Evolutionary conservation across 2,113 vertebrate genomes (phyloP).

Genomic region (Forbesichthys agassizii): DNA sequence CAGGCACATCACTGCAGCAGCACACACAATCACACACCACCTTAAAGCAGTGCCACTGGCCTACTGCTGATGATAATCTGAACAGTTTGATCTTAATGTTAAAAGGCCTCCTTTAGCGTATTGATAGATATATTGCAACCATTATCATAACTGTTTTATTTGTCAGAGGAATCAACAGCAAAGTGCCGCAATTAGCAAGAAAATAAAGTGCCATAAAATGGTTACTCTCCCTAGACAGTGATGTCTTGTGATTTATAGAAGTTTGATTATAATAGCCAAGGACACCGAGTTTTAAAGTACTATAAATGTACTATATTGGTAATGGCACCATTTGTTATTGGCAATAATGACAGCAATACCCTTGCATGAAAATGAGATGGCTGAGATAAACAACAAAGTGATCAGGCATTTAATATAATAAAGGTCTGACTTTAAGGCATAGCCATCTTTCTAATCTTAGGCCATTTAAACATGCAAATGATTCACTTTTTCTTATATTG

Average conservation of each 20-base stretch:
- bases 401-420: constrained; percentile 10
- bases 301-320: constrained; percentile 1
- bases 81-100: constrained; percentile 6
- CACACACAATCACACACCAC: constrained; percentile 31
- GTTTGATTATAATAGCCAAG: constrained; percentile 21
- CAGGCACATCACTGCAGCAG: constrained; percentile 23
- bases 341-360: constrained; percentile 32
- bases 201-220: constrained; percentile 33
- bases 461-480: no score
- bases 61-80: constrained; percentile 20
- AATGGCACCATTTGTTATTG: constrained; percentile 29
- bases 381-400: constrained; percentile 33
- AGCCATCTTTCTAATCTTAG: not conserved
- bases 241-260: constrained; percentile 24
- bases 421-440: not conserved
- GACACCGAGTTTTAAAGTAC: constrained; percentile 7
- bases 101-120: constrained; percentile 1
- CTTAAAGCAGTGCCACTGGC: constrained; percentile 15
- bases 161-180: constrained; percentile 27
- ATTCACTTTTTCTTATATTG: no score
- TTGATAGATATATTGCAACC: constrained; percentile 13
- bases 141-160: constrained; percentile 27
- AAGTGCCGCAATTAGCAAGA: constrained; percentile 38
- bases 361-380: constrained; percentile 30
- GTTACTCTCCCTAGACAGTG: not conserved